phyloP scores from a whole-genome alignment of 2,888 invertebrate genomes.

The Myopa tessellatipennis region DNA sequence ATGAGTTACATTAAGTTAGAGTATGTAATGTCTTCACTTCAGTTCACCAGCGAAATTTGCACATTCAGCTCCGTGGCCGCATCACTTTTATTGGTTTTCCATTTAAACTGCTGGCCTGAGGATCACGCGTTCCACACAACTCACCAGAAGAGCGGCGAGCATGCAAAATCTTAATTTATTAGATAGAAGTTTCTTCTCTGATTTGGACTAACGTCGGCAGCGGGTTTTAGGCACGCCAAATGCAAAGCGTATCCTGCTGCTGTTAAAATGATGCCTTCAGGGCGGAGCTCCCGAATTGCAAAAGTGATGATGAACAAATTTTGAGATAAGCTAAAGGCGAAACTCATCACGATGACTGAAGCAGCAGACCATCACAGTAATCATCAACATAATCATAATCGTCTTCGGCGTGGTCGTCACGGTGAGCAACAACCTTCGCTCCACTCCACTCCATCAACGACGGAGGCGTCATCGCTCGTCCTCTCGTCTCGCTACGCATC shows the following conservation, averaged over 20 bases:
- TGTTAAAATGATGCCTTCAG: conserved; percentile 57
- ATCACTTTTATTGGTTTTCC: conserved; percentile 31
- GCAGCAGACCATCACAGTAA: conserved; percentile 2
- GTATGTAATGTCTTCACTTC: not conserved
- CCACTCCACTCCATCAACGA: not conserved
- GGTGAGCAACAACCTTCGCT: not conserved
- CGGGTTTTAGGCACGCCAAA: not conserved
- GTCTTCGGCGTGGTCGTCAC: not conserved
- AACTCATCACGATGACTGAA: conserved; percentile 32
- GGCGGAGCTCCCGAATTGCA: conserved; percentile 68
- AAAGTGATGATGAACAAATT: conserved; percentile 46
- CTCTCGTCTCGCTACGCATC: not conserved
- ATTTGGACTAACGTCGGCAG: not conserved
- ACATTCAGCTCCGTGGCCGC: not conserved
- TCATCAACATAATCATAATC: not conserved
- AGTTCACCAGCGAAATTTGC: not conserved
- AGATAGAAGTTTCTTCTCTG: not conserved
- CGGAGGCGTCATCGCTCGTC: not conserved
- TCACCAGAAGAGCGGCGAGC: not conserved
- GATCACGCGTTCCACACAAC: conserved; percentile 17
- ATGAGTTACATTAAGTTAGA: not conserved
- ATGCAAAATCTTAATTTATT: conserved; percentile 27
- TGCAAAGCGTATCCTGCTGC: not conserved
- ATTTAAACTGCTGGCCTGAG: not conserved
- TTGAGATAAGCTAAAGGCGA: conserved; percentile 17